Base-by-base conservation (phyloP, 2,888 invertebrate species). In the Agonopterix heracliana region DNA sequence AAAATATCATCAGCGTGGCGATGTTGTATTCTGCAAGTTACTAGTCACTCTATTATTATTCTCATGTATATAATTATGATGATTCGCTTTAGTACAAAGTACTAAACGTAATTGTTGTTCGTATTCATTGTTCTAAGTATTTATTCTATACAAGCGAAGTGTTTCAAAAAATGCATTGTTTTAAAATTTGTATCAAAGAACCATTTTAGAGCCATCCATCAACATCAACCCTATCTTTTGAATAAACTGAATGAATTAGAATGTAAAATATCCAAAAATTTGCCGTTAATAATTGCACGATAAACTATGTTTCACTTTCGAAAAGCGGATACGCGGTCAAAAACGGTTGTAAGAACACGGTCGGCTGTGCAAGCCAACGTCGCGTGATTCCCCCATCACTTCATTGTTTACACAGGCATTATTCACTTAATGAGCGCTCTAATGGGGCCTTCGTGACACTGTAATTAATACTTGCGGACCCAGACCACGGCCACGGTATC, bases 341-440 rank as follows among this genome's bases (percentile, higher is more conserved):
- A 54, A 60, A 56, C 58, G 54, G 54, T 41, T 66, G 68, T 65
- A 63, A 60, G 67, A 66, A 59, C 58, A 66, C 65, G 61, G 63
- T 57, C 63, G 41, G 12, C 12, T 41, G 65, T 63, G 69, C 75
- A 71, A 79, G 72, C 69, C 78, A 82, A 56, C 70, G 74, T 80
- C 76, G 79, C 81, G 82, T 81, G 81, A 75, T 82, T 81, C 79
- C 80, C 66, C 70, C 71, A 70, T 71, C 66, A 68, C 66, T 68
- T 67, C 69, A 71, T 78, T 81, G 83, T 82, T 78, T 79, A 72
- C 74, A 74, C 66, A 72, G 62, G 66, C 66, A 79, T 81, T 81
- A 82, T 68, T 65, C 71, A 69, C 63, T 73, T 80, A 83, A 81
- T 82, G 76, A 81, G 72, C 57, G 66, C 68, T 66, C 69, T 80